Base-by-base conservation (phyloP, 2,888 invertebrate species). In the Hemistola chrysoprasaria region DNA sequence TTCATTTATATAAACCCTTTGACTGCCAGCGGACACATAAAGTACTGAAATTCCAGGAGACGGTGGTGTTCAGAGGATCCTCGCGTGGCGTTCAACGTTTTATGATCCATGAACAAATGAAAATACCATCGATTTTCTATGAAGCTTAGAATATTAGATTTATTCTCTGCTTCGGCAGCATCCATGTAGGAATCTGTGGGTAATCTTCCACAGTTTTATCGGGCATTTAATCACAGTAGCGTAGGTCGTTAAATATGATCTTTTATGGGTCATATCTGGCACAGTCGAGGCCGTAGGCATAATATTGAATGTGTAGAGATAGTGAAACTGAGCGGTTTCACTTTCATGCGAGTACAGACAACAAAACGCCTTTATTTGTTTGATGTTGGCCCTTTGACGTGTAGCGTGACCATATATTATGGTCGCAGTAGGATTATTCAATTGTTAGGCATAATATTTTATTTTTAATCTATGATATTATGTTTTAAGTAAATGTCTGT, bases 291-390 rank as follows among this genome's bases (percentile, higher is more conserved):
- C 36, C 20, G 26, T 30, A 29, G 20, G 22, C 36, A 28, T 27
- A 32, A 28, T 32, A 38, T 37, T 25, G 32, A 30, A 40, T 33
- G 37, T 35, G 32, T 16, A 23, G 22, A 36, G 45, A 53, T 58
- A 65, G 60, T 62, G 60, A 71, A 78, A 79, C 66, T 56, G 61
- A 65, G 56, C 56, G 62, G 62, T 78, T 81, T 82, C 77, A 74
- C 80, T 84, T 80, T 84, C 80, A 45, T 67, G 59, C 57, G 66
- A 66, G 74, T 75, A 60, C 61, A 52, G 55, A 50, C 58, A 49
- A 50, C 57, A 48, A 54, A 59, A 56, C 59, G 53, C 56, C 58
- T 68, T 61, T 64, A 57, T 67, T 67, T 66, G 59, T 59, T 57
- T 56, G 46, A 46, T 39, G 52, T 43, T 55, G 55, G 66, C 65